Evolutionary conservation across 1,140 invertebrate species (phyloP), one percentile per base, ranked within the genome.

Genomic region (Penaeus vannamei): DNA sequence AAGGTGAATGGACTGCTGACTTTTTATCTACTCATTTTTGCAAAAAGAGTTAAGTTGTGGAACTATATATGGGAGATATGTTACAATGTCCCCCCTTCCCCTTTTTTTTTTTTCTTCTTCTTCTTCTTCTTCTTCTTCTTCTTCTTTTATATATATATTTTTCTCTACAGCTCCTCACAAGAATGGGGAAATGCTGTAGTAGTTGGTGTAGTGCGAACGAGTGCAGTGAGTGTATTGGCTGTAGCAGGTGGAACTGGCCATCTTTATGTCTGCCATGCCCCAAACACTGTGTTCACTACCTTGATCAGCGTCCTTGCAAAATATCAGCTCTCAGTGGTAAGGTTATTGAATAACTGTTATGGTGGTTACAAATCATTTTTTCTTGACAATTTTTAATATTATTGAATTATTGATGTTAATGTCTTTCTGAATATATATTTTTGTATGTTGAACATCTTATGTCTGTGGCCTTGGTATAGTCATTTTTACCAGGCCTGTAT

Each of bases 101-200:
- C 1, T 5, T 36, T 36, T 36, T 2, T 5, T 36, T 42, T 42
- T 7, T 5, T 42, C 0, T 42, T 42, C 4, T 5, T 42, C 0
- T 42, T 42, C 4, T 5, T 42, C 8, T 42, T 42, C 0, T 42
- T 7, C 36, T 4, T 7, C 8, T 7, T 42, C 4, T 0, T 42
- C 8, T 42, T 42, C 36, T 42, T 14, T 17, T 12, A 17, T 53
- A 19, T 36, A 19, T 5, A n/a, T 42, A 53, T 86, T 86, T 80
- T 23, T 22, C 79, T 64, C 86, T 86, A 22, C 87, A 91, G 90
- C 26, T 77, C 72, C 76, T 89, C 84, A 19, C 90, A 83, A 32
- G 83, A 80, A 59, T 91, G 90, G 90, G 84, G 87, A n/a, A 87
- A 32, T 66, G 76, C 86, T 1, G 26, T 69, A 17, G 90, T 91